Conservation (phyloP, 1,140 invertebrate genomes). For the Lepidurus arcticus region DNA sequence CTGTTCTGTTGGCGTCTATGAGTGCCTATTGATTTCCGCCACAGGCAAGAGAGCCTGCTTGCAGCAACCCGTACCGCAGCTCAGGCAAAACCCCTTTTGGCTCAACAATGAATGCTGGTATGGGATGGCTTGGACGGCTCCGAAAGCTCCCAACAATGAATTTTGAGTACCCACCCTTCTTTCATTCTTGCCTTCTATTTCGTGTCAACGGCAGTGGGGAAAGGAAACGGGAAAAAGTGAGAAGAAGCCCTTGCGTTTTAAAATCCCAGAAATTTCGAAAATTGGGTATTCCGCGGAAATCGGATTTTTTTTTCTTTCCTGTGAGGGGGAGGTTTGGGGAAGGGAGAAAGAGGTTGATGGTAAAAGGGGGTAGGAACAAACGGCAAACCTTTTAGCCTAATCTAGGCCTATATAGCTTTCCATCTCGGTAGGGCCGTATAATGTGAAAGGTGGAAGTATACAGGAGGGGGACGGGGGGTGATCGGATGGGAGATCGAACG, state of each 20-base stretch:
- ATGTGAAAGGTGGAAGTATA: conserved; percentile 16
- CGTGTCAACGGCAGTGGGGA: background rate
- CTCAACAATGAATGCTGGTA: conserved; percentile 19
- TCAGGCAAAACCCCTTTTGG: background rate
- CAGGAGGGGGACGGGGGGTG: background rate
- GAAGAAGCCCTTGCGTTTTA: no score
- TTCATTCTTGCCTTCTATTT: background rate
- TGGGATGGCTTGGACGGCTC: conserved; percentile 16
- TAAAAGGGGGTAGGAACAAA: conserved; percentile 4
- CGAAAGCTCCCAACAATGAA: conserved; percentile 4
- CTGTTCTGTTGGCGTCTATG: conserved; percentile 12
- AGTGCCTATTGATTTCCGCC: conserved; percentile 21
- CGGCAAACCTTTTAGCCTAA: conserved; percentile 21
- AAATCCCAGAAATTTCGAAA: no score
- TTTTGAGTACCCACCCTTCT: background rate
- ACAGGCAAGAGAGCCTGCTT: conserved; percentile 9
- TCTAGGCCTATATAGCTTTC: conserved; percentile 19
- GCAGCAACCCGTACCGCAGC: background rate
- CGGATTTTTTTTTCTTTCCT: no score
- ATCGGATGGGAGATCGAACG: background rate
- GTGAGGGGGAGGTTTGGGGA: background rate
- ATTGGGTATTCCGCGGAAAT: no score
- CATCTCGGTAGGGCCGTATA: conserved; percentile 10
- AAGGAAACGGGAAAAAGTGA: no score
- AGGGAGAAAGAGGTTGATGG: background rate